phyloP scores from a whole-genome alignment of 2,797 vertebrate genomes.

The Hoplostethus atlanticus region DNA sequence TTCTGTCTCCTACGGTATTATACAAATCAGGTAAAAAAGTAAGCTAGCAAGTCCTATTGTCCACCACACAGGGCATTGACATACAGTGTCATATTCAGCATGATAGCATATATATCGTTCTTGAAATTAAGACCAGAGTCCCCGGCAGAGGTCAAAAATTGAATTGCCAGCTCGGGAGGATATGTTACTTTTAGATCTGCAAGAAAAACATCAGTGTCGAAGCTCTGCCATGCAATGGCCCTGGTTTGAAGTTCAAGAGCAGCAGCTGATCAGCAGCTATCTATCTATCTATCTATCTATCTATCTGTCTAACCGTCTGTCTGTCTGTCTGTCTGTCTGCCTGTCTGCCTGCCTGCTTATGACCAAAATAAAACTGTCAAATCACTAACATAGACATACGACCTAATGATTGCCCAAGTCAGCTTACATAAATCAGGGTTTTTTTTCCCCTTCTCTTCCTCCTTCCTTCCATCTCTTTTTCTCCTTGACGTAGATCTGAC shows the following conservation, averaged over 20 bases:
- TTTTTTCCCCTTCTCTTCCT: conserved; percentile 34
- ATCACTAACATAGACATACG: conserved; percentile 13
- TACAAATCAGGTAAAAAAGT: too few relatives aligned
- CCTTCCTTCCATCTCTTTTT: conserved; percentile 37
- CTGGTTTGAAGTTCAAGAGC: conserved; percentile 32
- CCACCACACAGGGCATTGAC: too few relatives aligned
- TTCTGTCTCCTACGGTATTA: too few relatives aligned
- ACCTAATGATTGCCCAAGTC: conserved; percentile 50
- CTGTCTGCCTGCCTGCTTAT: conserved; percentile 39
- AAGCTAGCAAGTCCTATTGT: too few relatives aligned
- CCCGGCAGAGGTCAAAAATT: too few relatives aligned
- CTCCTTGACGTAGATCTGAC: conserved; percentile 35
- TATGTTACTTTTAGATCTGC: conserved; percentile 43
- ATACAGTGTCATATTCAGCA: too few relatives aligned
- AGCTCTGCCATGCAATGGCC: conserved; percentile 26
- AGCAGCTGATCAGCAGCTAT: conserved; percentile 33
- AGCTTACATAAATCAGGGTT: conserved; percentile 40
- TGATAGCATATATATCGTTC: too few relatives aligned
- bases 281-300: background rate
- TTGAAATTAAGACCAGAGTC: too few relatives aligned
- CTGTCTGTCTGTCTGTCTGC: conserved; percentile 4
- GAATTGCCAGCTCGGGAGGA: too few relatives aligned
- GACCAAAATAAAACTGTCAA: conserved; percentile 12
- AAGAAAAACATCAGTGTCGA: conserved; percentile 36
- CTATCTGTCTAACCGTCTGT: background rate